Conservation (phyloP, 2,888 invertebrate species). For the Caenorhabditis becei region DNA sequence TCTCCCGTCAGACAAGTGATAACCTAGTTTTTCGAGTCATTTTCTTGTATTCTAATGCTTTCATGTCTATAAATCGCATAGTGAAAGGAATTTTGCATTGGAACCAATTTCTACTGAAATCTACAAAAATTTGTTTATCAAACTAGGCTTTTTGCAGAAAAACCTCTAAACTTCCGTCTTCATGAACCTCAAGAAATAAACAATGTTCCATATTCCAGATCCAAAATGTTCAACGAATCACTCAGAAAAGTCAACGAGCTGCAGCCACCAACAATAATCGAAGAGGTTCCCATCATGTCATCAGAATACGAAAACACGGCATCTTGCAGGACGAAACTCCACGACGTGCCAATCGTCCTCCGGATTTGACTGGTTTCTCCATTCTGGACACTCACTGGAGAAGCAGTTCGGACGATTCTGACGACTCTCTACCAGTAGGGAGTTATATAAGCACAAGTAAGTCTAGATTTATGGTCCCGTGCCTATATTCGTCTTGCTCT, state of each 20-base stretch:
- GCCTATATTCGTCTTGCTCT: neutral
- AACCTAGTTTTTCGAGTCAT: neutral
- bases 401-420: slow-evolving; percentile 58
- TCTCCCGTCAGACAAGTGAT: neutral
- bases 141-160: too few species aligned
- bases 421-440: slow-evolving; percentile 57
- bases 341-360: slow-evolving; percentile 41
- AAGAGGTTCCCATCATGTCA: slow-evolving; percentile 42
- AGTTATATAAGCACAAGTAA: slow-evolving; percentile 51
- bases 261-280: slow-evolving; percentile 46
- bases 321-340: slow-evolving; percentile 44
- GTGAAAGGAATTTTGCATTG: too few species aligned
- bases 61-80: too few species aligned
- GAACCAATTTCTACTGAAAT: too few species aligned
- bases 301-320: too few species aligned
- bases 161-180: too few species aligned
- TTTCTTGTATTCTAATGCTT: too few species aligned
- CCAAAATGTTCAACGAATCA: slow-evolving; percentile 51
- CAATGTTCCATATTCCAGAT: slow-evolving; percentile 5
- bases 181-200: too few species aligned
- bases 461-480: neutral
- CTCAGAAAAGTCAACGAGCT: slow-evolving; percentile 50
- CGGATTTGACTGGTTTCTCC: slow-evolving; percentile 54
- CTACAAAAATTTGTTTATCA: too few species aligned
- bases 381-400: slow-evolving; percentile 49